These are phyloP conservation scores for Mesorhabditis belari DNA, from an alignment of 2,888 invertebrate genomes.

Conservation along the genomic window DNA sequence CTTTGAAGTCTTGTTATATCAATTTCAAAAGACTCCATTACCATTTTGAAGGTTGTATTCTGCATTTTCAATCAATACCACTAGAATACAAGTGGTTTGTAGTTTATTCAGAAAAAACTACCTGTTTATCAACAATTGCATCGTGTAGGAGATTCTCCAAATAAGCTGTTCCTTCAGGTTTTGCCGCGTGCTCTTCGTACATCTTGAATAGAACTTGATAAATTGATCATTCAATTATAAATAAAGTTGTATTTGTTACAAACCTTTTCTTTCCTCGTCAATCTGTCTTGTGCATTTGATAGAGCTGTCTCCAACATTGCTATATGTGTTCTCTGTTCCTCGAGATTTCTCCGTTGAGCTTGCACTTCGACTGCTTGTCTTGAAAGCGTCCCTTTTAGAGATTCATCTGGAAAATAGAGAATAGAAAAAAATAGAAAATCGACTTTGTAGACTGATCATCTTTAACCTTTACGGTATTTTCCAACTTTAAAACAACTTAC, in stretches of 20 bases:
- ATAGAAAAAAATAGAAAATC: no score
- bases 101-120: no score
- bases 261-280: conserved; percentile 59
- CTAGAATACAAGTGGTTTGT: no score
- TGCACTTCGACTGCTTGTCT: conserved; percentile 82
- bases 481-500: background rate
- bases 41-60: no score
- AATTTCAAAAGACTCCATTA: no score
- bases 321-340: conserved; percentile 84
- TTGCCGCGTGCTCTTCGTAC: conserved; percentile 20
- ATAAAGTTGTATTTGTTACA: conserved; percentile 1
- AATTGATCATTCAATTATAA: background rate
- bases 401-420: conserved; percentile 67
- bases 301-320: conserved; percentile 84
- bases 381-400: conserved; percentile 79
- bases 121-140: conserved; percentile 11
- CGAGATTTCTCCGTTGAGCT: conserved; percentile 78
- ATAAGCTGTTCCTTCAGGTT: conserved; percentile 12
- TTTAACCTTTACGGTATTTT: background rate
- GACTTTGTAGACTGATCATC: no score
- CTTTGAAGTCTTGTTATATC: no score
- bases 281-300: conserved; percentile 81
- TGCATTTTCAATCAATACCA: no score
- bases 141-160: conserved; percentile 23
- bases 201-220: conserved; percentile 10